Evolutionary conservation across 2,113 vertebrate species (phyloP).

Genomic region (Gracilinanus agilis): DNA sequence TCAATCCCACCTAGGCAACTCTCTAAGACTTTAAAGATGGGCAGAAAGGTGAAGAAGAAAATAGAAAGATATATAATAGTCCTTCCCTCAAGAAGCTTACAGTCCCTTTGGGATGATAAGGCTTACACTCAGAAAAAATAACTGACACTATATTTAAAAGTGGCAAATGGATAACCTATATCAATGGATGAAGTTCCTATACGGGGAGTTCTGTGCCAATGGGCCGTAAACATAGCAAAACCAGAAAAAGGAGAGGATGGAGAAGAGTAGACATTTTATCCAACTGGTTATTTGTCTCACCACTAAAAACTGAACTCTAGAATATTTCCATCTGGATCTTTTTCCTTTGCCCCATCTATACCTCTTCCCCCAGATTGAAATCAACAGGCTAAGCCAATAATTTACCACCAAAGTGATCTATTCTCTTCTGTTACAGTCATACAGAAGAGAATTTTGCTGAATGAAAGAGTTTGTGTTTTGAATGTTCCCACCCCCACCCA

Average conservation of each 20-base stretch:
- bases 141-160: too few relatives aligned
- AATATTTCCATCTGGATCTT: neutral
- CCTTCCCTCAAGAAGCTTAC: too few relatives aligned
- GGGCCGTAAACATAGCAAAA: neutral
- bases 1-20: neutral
- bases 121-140: too few relatives aligned
- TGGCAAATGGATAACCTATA: neutral
- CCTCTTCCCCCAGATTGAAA: neutral
- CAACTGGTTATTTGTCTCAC: neutral
- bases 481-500: neutral
- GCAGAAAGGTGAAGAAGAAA: too few relatives aligned
- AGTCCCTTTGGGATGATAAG: too few relatives aligned
- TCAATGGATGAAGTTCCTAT: neutral
- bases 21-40: neutral
- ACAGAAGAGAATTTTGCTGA: constrained; percentile 41
- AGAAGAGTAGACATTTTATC: neutral
- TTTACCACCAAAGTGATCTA: neutral
- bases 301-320: neutral
- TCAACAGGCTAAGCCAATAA: neutral
- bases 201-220: neutral
- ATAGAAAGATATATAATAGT: too few relatives aligned
- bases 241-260: neutral
- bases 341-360: neutral
- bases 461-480: constrained; percentile 63
- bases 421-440: neutral